phyloP scores from a whole-genome alignment of 2,888 invertebrate species.

The Nebria brevicollis region DNA sequence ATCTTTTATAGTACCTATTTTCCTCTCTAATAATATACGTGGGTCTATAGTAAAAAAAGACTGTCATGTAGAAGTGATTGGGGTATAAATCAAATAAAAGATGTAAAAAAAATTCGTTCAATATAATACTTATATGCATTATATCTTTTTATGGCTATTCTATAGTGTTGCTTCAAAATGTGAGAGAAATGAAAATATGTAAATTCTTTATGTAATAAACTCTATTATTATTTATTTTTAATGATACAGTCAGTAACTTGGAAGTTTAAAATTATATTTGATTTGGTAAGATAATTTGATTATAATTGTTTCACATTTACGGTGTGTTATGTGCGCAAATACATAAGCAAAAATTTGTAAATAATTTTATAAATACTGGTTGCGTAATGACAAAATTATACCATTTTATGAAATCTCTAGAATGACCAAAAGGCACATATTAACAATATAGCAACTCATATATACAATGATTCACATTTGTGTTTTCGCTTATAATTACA shows the following conservation, averaged over 20 bases:
- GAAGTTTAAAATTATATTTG: neutral
- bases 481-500: too few relatives aligned
- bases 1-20: neutral
- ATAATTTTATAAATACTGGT: neutral
- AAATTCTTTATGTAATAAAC: too few relatives aligned
- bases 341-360: neutral
- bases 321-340: neutral
- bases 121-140: neutral
- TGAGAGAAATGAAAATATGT: too few relatives aligned
- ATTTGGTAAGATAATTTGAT: neutral
- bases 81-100: neutral
- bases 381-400: neutral
- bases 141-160: too few relatives aligned
- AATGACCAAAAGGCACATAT: too few relatives aligned
- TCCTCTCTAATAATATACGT: constrained; percentile 21
- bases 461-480: too few relatives aligned
- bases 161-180: too few relatives aligned
- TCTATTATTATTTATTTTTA: neutral
- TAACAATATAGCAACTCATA: too few relatives aligned
- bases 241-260: neutral
- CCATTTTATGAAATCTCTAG: neutral
- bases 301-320: neutral
- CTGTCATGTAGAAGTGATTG: neutral
- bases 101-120: neutral
- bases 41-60: constrained; percentile 1